Conservation (phyloP, 2,113 vertebrate species). For the Rhizomys pruinosus region DNA sequence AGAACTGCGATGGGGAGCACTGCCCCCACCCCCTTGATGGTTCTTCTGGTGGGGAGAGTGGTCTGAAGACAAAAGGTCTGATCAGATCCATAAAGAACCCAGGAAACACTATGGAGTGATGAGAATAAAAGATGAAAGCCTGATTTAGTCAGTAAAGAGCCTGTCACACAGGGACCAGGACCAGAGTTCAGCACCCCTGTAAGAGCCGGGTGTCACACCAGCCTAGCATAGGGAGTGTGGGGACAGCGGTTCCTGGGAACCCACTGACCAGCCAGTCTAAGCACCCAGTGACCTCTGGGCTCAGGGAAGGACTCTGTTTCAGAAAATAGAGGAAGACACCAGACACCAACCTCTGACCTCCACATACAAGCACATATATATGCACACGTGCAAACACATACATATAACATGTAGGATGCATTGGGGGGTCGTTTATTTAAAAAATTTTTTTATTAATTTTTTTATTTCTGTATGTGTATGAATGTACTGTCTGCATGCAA, state of each 20-base stretch:
- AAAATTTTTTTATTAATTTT: no score
- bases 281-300: neutral
- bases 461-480: no score
- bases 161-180: neutral
- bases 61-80: neutral
- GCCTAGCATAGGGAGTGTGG: no score
- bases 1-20: neutral
- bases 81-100: neutral
- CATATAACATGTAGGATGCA: neutral
- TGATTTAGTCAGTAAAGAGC: neutral
- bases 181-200: neutral
- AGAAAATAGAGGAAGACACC: neutral
- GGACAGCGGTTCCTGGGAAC: neutral
- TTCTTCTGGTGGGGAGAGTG: neutral
- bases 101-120: neutral
- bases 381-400: neutral
- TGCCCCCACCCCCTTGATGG: neutral
- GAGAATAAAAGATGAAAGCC: neutral
- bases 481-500: no score
- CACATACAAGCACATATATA: neutral
- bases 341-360: neutral
- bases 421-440: no score
- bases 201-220: no score
- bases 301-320: neutral
- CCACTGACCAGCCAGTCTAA: neutral